Base-by-base conservation (phyloP, 2,888 invertebrate genomes). In the Dolichomitus sp. region DNA sequence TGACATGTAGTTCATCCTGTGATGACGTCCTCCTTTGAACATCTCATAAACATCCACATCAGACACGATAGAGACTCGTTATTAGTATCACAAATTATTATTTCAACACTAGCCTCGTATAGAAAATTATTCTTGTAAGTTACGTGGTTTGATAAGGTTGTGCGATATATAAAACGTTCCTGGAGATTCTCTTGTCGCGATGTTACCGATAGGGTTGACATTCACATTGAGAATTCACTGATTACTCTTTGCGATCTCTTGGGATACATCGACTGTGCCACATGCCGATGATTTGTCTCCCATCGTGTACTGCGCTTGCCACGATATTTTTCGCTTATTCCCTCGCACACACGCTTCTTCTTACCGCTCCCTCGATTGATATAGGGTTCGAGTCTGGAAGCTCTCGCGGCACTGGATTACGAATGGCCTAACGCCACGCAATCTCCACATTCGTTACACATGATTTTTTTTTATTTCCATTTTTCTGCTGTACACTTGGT, bases 1-100 rank as follows among this genome's bases (percentile, higher is more conserved):
- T 4, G 85, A 87, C 89, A 90, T 88, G 89, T 89, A 85, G 88
- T 85, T 86, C 72, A 85, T 84, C 84, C 84, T 1, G 23, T 23
- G 23, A 23, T 23, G 23, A 23, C 23, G 45, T 76, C 59, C 19
- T 48, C 50, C 54, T 66, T 70, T 68, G n/a, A 54, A 27, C 54
- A 40, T 33, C 37, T 17, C 17, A 23, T 30, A 33, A 73, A 68
- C 33, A 17, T 59, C 37, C 19, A n/a, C 23, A 23, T 2, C 23
- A 23, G 23, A 1, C 23, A 23, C 1, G 14, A 57, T 23, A 30
- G 50, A 12, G 9, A 27, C 30, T 23, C 57, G 40, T 57, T 59
- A 59, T 72, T n/a, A 42, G 30, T 59, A 17, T 59, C 30, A 42
- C 57, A 12, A 72, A 59, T 72, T 59, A 57, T 70, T 17, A 59